Percentiles rank a stretch among this genome's conserved stretches.
phyloP scores from a whole-genome alignment of 92 coral and sea anemone genomes.

The Pocillopora meandrina region DNA sequence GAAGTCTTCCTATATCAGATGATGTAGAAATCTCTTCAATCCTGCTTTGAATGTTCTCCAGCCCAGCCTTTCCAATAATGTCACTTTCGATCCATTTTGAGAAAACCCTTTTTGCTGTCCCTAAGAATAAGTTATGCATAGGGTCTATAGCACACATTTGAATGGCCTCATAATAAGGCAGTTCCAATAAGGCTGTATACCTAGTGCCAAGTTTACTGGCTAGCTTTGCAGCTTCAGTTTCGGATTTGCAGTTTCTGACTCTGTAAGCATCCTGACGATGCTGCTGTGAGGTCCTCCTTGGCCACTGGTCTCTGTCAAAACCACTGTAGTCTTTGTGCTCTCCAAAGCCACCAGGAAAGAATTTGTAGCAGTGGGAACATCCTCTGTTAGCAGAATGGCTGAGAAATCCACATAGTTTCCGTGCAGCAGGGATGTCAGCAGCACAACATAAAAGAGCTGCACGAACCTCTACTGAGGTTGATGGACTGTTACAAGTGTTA shows the following conservation, averaged over 20 bases:
- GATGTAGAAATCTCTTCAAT: too few species aligned
- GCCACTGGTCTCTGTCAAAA: slow-evolving; percentile 52
- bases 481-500: slow-evolving; percentile 26
- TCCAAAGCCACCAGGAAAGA: slow-evolving; percentile 57
- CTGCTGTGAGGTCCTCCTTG: slow-evolving; percentile 36
- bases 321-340: slow-evolving; percentile 44
- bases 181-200: slow-evolving; percentile 38
- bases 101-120: too few species aligned
- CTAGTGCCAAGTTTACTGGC: slow-evolving; percentile 47
- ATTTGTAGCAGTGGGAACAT: slow-evolving; percentile 49
- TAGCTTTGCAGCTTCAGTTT: slow-evolving; percentile 14
- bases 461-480: neutral
- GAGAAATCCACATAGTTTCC: slow-evolving; percentile 65
- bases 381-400: slow-evolving; percentile 62
- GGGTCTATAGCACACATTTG: too few species aligned
- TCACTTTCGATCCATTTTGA: too few species aligned
- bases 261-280: slow-evolving; percentile 44
- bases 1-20: too few species aligned
- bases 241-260: slow-evolving; percentile 44
- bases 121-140: too few species aligned
- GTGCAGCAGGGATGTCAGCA: slow-evolving; percentile 61
- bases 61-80: too few species aligned
- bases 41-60: too few species aligned
- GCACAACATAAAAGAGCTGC: slow-evolving; percentile 49
- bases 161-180: slow-evolving; percentile 21